These are phyloP conservation scores for Meiosimyza decipiens DNA, from an alignment of 2,888 invertebrate species.

Conservation along the genomic window DNA sequence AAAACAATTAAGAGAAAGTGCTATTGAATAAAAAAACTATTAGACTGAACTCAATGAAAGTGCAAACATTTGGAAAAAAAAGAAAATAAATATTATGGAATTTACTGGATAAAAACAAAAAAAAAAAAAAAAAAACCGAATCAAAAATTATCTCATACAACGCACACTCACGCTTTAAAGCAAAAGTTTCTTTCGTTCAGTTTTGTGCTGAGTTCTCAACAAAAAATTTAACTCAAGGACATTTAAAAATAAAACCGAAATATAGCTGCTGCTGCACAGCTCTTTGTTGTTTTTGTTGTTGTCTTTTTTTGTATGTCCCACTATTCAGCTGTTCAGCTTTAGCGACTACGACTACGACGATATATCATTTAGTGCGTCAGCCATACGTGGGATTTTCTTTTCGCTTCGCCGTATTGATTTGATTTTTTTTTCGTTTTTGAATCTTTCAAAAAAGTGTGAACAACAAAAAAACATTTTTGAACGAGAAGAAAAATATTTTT, in stretches of 20 bases:
- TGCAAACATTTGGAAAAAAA: conserved; percentile 25
- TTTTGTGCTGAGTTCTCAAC: conserved; percentile 37
- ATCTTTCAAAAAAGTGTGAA: conserved; percentile 19
- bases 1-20: conserved; percentile 14
- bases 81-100: conserved; percentile 20
- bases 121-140: too few species aligned
- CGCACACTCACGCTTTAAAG: too few species aligned
- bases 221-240: conserved; percentile 62
- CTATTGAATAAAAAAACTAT: conserved; percentile 25
- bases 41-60: background rate
- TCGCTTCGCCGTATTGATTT: background rate
- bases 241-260: conserved; percentile 61
- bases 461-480: background rate
- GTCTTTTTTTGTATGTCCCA: background rate
- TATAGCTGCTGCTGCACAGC: conserved; percentile 55
- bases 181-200: conserved; percentile 21
- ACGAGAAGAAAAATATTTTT: too few species aligned
- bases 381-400: background rate
- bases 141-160: too few species aligned
- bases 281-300: conserved; percentile 7
- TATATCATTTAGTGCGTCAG: background rate
- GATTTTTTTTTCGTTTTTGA: background rate
- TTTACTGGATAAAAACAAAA: background rate
- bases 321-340: conserved; percentile 16
- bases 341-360: background rate